phyloP scores from a whole-genome alignment of 2,797 vertebrate species.

The Natrix natrix region DNA sequence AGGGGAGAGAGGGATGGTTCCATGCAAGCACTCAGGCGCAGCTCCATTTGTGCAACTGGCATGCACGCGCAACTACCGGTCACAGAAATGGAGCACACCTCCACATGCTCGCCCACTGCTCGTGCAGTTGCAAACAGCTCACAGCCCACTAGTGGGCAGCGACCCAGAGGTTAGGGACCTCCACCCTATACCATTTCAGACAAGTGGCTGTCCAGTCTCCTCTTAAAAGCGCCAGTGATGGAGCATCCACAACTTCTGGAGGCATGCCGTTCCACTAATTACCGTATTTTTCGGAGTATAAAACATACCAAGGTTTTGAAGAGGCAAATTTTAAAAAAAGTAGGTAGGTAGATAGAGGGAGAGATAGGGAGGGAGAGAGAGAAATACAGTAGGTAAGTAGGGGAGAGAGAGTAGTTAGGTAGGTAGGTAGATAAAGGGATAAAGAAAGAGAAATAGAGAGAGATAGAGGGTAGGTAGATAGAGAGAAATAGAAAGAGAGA shows the following conservation, averaged over 20 bases:
- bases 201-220: not conserved
- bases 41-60: not conserved
- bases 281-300: too few relatives aligned
- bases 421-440: too few relatives aligned
- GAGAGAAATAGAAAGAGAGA: too few relatives aligned
- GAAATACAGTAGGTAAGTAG: too few relatives aligned
- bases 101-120: not conserved
- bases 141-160: not conserved
- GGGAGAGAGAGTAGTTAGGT: too few relatives aligned
- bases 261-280: not conserved
- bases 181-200: not conserved
- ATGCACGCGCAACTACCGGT: accelerated
- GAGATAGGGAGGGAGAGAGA: too few relatives aligned
- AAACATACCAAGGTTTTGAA: too few relatives aligned
- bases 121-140: not conserved
- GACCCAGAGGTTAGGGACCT: too few relatives aligned
- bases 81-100: not conserved
- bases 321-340: too few relatives aligned
- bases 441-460: too few relatives aligned
- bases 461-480: too few relatives aligned
- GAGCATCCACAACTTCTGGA: not conserved
- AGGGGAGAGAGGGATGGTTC: not conserved
- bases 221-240: not conserved
- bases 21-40: accelerated
- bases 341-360: too few relatives aligned